Percentiles rank a stretch among this genome's conserved stretches.
Evolutionary conservation across 2,113 vertebrate species (phyloP).

Genomic region (Falco punctatus): DNA sequence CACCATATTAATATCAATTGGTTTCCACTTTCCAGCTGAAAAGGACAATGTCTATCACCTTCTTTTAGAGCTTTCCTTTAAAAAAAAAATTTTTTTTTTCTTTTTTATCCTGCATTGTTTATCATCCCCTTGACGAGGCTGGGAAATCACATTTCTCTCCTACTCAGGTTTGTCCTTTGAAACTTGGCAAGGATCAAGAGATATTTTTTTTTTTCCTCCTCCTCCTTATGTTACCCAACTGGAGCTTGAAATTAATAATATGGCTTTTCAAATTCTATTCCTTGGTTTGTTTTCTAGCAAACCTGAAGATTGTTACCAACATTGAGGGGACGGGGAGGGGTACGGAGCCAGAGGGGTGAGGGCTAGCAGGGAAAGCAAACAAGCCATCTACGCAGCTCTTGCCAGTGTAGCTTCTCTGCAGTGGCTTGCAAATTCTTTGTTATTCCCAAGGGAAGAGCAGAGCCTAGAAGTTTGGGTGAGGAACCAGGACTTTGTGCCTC

Average conservation of each 20-base stretch:
- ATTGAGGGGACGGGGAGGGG: neutral
- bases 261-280: neutral
- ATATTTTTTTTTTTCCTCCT: neutral
- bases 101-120: constrained; percentile 36
- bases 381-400: neutral
- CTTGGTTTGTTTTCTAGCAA: constrained; percentile 55
- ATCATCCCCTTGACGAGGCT: constrained; percentile 55
- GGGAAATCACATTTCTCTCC: constrained; percentile 60
- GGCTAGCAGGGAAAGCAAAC: neutral
- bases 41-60: constrained; percentile 61
- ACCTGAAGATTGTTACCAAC: constrained; percentile 14
- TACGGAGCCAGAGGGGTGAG: neutral
- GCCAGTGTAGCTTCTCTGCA: neutral
- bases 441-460: neutral
- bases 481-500: neutral
- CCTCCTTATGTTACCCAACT: constrained; percentile 57
- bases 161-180: constrained; percentile 59
- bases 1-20: constrained; percentile 59
- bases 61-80: constrained; percentile 30
- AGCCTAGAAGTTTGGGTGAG: neutral
- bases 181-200: constrained; percentile 40
- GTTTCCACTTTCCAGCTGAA: constrained; percentile 59
- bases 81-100: neutral
- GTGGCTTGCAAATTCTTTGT: neutral
- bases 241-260: constrained; percentile 30